Evolutionary conservation across 2,888 invertebrate species (phyloP), one percentile per base, ranked within the genome.

Genomic region (Watsonalla cultraria): DNA sequence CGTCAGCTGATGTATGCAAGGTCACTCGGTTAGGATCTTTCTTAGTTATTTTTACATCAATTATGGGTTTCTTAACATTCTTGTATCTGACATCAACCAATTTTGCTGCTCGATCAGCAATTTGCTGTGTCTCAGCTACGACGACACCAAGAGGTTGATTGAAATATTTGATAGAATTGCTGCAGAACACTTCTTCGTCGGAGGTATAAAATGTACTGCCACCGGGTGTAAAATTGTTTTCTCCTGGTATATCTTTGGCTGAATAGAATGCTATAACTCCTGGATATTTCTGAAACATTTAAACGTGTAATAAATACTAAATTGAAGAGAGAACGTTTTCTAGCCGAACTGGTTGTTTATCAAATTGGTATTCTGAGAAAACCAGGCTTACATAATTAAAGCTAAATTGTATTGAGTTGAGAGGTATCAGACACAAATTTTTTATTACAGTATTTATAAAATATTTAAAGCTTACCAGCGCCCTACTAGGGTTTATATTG

Each of bases 161-260:
- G 46, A 59, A 79, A 59, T 81, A 81, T 55, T 74, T 69, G 2
- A 85, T 66, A 6, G 62, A 46, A 6, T 74, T 74, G 45, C 67
- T 62, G 39, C 77, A 75, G 9, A 84, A 47, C 0, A 94, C 86
- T 72, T 92, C 89, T 73, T 92, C 92, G 24, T 73, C 62, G 0
- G 56, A 39, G 1, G 67, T 58, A 11, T 64, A 72, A 0, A 73
- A 55, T 7, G 54, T 13, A 14, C 55, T 24, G 52, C 55, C 59
- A 0, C 57, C 56, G 7, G 89, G 78, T 15, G 88, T 86, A 60
- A 91, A 93, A n/a, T 84, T 78, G 74, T 96, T 95, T 49, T 78
- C 68, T 5, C 95, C 95, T 0, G 94, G 94, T 55, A 95, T 92
- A 64, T 95, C 94, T 64, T 92, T 88, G 11, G 92, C 93, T 8